Evolutionary conservation across 2,888 invertebrate species (phyloP), one percentile per base, ranked within the genome.

Genomic region (Polydrusus tereticollis): DNA sequence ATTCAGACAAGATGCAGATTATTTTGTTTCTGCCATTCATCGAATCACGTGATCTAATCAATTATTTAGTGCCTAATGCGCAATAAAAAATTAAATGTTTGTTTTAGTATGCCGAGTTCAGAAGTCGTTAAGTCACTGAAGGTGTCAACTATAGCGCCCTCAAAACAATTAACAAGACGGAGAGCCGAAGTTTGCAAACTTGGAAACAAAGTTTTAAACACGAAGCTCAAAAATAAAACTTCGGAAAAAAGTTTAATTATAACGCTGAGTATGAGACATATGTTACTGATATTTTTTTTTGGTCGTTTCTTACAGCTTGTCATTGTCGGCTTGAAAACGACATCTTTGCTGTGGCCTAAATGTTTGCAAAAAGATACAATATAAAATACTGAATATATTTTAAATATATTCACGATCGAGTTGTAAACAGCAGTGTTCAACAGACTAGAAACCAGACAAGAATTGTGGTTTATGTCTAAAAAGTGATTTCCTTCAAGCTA

Each of bases 151-250:
- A 5, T 29, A 4, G 29, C 52, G 23, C 29, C 14, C 18, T 55
- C 23, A 55, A 55, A 55, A 55, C 52, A 55, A 55, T 55, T 55
- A 55, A 55, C 52, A 29, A 55, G 52, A 55, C 52, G 29, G 29
- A 55, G 29, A 55, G 52, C 52, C 12, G n/a, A 55, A 55, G 52
- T 55, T 55, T 55, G 29, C 16, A 55, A 55, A 55, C 52, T 55
- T 29, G 14, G 52, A 10, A 29, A 55, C 52, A 55, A 55, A 55
- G 52, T 55, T 55, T 16, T 55, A 29, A 29, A 55, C 29, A 55
- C 52, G 52, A 55, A 18, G 10, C 52, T 29, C 52, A 29, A 29
- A 29, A 55, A 55, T 29, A 52, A 52, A 52, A 52, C 26, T 52
- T 52, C 16, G 29, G 52, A 10, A 55, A 29, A 55, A 55, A 55